These are phyloP conservation scores for Drepana arcuata DNA, from an alignment of 1,140 invertebrate species.

Conservation along the genomic window DNA sequence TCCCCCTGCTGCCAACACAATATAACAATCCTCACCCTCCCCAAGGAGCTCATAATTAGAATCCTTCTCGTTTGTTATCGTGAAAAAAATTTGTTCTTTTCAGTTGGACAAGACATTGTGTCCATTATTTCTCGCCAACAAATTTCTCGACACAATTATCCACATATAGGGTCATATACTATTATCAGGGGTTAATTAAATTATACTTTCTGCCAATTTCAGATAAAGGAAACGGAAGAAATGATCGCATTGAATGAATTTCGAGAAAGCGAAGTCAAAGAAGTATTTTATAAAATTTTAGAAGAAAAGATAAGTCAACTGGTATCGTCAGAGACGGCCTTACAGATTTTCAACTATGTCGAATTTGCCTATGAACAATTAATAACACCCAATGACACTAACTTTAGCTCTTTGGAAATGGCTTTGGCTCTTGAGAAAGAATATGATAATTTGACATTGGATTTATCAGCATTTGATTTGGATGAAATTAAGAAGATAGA, in stretches of 20 bases:
- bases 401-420: slow-evolving; percentile 73
- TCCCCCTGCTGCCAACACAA: no score
- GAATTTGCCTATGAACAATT: slow-evolving; percentile 77
- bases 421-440: slow-evolving; percentile 74
- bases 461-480: slow-evolving; percentile 73
- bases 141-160: no score
- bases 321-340: slow-evolving; percentile 72
- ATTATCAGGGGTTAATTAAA: slow-evolving; percentile 6
- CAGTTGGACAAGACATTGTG: no score
- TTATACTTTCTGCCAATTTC: slow-evolving; percentile 22
- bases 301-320: slow-evolving; percentile 41
- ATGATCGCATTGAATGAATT: slow-evolving; percentile 36
- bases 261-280: slow-evolving; percentile 46
- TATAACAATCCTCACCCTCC: no score
- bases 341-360: slow-evolving; percentile 74
- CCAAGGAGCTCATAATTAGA: no score
- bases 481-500: slow-evolving; percentile 72
- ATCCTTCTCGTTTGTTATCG: no score
- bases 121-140: no score
- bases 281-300: slow-evolving; percentile 42
- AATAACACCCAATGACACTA: slow-evolving; percentile 72
- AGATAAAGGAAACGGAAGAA: slow-evolving; percentile 45
- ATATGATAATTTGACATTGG: slow-evolving; percentile 71
- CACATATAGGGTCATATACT: no score
- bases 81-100: no score